These are phyloP conservation scores for Morpho achilles DNA, from an alignment of 2,888 invertebrate species.

Conservation along the genomic window DNA sequence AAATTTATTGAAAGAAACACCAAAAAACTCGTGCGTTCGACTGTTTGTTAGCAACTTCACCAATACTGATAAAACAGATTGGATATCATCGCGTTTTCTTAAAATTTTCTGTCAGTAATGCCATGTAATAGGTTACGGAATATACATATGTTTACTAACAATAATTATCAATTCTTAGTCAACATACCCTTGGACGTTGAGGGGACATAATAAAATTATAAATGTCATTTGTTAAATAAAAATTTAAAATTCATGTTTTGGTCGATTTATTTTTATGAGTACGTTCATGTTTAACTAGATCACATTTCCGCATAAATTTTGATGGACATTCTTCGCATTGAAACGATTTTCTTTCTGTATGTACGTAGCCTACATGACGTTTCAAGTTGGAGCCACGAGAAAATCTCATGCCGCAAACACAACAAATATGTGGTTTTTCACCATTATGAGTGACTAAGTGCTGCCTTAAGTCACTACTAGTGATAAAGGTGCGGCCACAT, in stretches of 20 bases:
- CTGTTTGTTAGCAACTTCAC: too few relatives aligned
- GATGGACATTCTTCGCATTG: conserved; percentile 41
- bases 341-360: conserved; percentile 39
- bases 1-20: too few relatives aligned
- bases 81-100: too few relatives aligned
- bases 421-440: conserved; percentile 58
- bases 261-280: conserved; percentile 29
- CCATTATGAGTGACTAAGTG: conserved; percentile 62
- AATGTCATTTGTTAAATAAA: background rate
- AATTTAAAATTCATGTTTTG: background rate
- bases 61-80: too few relatives aligned
- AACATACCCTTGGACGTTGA: too few relatives aligned
- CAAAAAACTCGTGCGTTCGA: too few relatives aligned
- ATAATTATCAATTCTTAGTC: too few relatives aligned
- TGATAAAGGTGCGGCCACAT: conserved; percentile 64
- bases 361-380: conserved; percentile 55
- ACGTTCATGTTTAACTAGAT: conserved; percentile 46
- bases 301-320: conserved; percentile 43
- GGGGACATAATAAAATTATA: too few relatives aligned
- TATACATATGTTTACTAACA: too few relatives aligned
- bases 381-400: conserved; percentile 63
- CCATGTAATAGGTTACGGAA: too few relatives aligned
- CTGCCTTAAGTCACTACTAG: conserved; percentile 65
- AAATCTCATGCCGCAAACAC: conserved; percentile 57
- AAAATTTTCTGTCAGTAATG: too few relatives aligned